Evolutionary conservation across 2,797 vertebrate species (phyloP), one percentile per base, ranked within the genome.

Genomic region (Pseudomugil tenellus): DNA sequence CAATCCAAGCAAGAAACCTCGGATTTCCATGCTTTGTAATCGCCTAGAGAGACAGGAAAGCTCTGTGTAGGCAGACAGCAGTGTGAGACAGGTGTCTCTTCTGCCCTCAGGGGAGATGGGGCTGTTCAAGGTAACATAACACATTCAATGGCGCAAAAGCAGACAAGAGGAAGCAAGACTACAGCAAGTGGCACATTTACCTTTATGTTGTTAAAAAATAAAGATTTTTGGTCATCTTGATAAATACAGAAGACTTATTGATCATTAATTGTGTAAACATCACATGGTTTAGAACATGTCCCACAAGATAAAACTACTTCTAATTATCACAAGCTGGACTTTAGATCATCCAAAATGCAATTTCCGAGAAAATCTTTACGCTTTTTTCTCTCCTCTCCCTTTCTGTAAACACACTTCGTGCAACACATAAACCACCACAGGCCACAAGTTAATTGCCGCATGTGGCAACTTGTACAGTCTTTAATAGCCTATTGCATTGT

Each of bases 381-480:
- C 39, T 58, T 59, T 56, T 54, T 48, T 62, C 3, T 61, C 4
- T 8, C 8, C 32, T 46, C 0, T 11, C 17, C 8, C 6, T 10
- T 64, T 10, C 19, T 55, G 52, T 66, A 67, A 69, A 77, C 69
- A 67, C 21, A 58, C 17, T 68, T 73, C 67, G 58, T 9, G 32
- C 67, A n/a, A 31, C 28, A 17, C 16, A 52, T 34, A 72, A 75
- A 75, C 48, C 28, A 80, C 91, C 81, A 78, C 48, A 52, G 84
- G 93, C 78, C 54, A 69, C 35, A 12, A 76, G 49, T 79, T 93
- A 93, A 93, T 92, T 90, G 78, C 43, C 65, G 66, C 87, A 58
- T 87, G 88, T 86, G 74, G 67, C 52, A 73, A 86, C 85, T 83
- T 90, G 90, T 70, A 52, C 17, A 31, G n/a, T 41, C 52, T 58